A percentile compares a stretch with the other conserved stretches of the same genome.
These are phyloP conservation scores for Ephydatia muelleri DNA, from an alignment of 37 sponge, comb jelly and placozoan genomes.

Conservation along the genomic window DNA sequence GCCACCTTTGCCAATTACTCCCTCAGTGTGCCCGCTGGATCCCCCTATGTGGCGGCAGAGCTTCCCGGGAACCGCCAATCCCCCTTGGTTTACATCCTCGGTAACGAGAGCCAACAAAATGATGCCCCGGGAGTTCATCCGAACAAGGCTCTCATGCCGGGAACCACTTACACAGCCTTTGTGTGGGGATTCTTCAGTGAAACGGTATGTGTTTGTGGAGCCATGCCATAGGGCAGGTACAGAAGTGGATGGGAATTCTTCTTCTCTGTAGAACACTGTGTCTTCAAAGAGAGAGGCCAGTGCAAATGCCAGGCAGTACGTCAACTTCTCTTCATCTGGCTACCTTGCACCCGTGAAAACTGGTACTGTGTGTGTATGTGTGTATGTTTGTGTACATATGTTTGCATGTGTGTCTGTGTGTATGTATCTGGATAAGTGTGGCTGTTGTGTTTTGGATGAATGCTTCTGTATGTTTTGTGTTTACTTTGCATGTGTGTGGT, in stretches of 20 bases:
- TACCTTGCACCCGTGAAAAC: conserved; percentile 21
- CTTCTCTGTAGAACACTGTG: background rate
- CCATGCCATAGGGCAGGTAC: background rate
- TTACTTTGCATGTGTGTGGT: too few species aligned
- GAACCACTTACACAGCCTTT: conserved; percentile 20
- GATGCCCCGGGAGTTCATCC: background rate
- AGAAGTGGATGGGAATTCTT: background rate
- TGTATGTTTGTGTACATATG: too few species aligned
- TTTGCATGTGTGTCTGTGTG: too few species aligned
- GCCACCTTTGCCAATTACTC: conserved; percentile 23
- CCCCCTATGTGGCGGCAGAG: conserved; percentile 44
- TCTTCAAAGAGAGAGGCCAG: background rate
- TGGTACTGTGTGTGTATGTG: too few species aligned
- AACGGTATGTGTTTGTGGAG: background rate
- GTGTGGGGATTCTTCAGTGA: conserved; percentile 33
- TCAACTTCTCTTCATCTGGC: conserved; percentile 9
- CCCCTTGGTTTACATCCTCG: conserved; percentile 16
- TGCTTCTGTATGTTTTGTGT: too few species aligned
- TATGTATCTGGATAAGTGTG: too few species aligned
- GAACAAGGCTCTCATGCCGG: conserved; percentile 20
- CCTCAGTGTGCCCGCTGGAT: background rate
- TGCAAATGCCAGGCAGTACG: conserved; percentile 9
- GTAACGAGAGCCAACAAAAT: background rate
- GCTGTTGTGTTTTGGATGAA: too few species aligned
- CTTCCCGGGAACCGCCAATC: background rate